Conservation (phyloP, 2,888 invertebrate species). For the Nymphalis urticae region DNA sequence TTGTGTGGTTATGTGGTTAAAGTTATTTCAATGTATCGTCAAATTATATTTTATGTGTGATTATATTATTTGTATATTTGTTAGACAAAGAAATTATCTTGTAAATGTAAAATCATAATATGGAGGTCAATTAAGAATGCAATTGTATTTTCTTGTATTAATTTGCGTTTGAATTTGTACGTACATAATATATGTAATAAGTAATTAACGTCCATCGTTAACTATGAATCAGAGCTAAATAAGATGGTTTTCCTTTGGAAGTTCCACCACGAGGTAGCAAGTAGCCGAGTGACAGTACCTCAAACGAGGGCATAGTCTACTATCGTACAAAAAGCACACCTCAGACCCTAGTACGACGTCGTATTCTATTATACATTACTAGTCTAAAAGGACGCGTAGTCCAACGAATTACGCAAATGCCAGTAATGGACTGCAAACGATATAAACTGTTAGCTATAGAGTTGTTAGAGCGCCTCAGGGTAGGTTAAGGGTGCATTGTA, state of each 20-base stretch:
- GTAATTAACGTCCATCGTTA: conserved; percentile 22
- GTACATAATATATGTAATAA: no score
- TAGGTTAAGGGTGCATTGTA: conserved; percentile 79
- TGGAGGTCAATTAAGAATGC: neutral
- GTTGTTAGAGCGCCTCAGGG: conserved; percentile 54
- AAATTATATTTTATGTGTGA: no score
- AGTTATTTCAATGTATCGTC: neutral
- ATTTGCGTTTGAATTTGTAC: no score
- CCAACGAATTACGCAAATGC: neutral
- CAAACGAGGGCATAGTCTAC: conserved; percentile 64
- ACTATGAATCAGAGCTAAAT: conserved; percentile 38
- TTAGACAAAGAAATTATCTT: no score
- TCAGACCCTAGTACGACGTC: neutral
- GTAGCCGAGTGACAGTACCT: conserved; percentile 61
- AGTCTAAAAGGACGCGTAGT: neutral
- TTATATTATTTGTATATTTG: no score
- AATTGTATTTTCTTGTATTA: no score
- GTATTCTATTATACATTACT: conserved; percentile 36
- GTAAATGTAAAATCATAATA: neutral
- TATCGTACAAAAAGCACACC: conserved; percentile 30
- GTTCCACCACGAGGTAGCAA: conserved; percentile 48
- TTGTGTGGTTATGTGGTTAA: neutral
- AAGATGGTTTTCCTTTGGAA: conserved; percentile 43
- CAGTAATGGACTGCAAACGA: conserved; percentile 49
- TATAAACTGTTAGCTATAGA: conserved; percentile 37